Evolutionary conservation across 2,888 invertebrate genomes (phyloP), one percentile per base, ranked within the genome.

Genomic region (Chironomus riparius): DNA sequence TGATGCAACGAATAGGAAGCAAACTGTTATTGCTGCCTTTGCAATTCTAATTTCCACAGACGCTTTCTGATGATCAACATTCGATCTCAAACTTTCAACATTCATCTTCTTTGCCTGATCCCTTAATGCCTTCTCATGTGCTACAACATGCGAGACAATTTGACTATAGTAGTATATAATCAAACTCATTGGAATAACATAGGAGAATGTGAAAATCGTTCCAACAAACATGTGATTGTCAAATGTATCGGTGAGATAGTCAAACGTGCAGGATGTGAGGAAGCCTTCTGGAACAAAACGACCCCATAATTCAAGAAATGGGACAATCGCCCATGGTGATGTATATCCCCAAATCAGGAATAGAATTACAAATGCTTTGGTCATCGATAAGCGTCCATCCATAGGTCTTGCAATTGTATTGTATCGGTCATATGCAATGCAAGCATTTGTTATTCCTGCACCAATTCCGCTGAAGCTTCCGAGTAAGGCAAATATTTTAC

Each of bases 21-120:
- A 92, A 62, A 94, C 91, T 0, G 94, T 92, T 65, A 95, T 92
- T 2, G 94, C 94, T 10, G 95, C 93, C 81, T 94, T 94, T 0
- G 94, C 94, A 80, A 94, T 94, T 79, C 92, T 86, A 79, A 94
- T 89, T 82, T 94, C 94, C 0, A 93, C 92, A 0, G 93, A 91
- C 78, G 93, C 81, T 77, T 82, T 83, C 77, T 68, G 68, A 0
- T 22, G n/a, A 24, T 68, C 92, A 89, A 78, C 89, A 86, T 80
- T 84, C 15, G 88, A 87, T 72, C 93, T 87, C 47, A 94, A 84
- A 1, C 94, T 94, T 80, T 94, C 93, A 0, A 94, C 93, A 81
- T 94, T 94, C 94, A 94, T 95, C 84, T 94, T 94, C 81, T 93
- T 94, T 0, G 94, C 94, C 87, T 91, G 76, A 18, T 79, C 22